Conservation (phyloP, 1,140 invertebrate genomes). For the Temnothorax longispinosus region DNA sequence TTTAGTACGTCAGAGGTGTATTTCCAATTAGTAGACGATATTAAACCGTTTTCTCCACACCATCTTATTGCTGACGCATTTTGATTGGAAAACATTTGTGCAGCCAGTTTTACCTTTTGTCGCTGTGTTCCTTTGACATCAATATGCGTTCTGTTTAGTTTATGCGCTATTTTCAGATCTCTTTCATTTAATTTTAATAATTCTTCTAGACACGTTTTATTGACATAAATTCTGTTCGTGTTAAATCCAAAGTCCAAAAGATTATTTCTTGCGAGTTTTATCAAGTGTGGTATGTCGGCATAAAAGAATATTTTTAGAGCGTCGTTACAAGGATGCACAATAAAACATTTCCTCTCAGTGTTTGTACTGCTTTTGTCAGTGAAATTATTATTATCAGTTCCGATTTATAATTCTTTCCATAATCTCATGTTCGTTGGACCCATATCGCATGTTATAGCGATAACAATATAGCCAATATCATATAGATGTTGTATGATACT, state of each 20-base stretch:
- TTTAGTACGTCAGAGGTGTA: background rate
- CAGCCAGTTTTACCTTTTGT: slow-evolving; percentile 1
- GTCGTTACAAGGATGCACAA: background rate
- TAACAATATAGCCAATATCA: too few relatives aligned
- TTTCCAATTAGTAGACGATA: background rate
- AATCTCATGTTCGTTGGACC: too few relatives aligned
- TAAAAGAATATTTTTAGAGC: slow-evolving; percentile 2
- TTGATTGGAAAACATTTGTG: background rate
- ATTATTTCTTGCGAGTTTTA: background rate
- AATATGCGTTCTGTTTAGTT: background rate
- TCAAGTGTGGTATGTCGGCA: background rate
- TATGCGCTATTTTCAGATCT: background rate
- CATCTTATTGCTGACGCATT: background rate
- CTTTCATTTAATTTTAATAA: background rate
- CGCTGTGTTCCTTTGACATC: slow-evolving; percentile 4
- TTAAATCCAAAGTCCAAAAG: background rate
- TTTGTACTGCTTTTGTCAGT: too few relatives aligned
- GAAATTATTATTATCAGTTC: too few relatives aligned
- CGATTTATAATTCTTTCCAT: too few relatives aligned
- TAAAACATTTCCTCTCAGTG: background rate
- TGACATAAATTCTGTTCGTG: background rate
- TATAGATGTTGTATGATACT: too few relatives aligned
- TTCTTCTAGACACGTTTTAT: background rate
- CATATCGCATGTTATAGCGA: too few relatives aligned
- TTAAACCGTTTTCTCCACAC: background rate